phyloP scores from a whole-genome alignment of 2,797 vertebrate species.

The Pseudochirops corinnae region DNA sequence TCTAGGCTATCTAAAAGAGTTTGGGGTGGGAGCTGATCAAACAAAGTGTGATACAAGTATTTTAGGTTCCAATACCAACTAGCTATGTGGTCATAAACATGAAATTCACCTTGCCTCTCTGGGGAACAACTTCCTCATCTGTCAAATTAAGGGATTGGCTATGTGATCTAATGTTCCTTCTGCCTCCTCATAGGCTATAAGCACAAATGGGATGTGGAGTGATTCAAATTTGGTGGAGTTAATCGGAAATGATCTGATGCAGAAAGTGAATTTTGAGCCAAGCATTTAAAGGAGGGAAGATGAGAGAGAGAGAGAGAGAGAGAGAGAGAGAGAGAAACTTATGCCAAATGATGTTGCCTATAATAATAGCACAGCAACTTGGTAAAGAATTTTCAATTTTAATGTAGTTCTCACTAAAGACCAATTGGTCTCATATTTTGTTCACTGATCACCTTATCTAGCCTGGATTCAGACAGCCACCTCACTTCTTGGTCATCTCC shows the following conservation, averaged over 20 bases:
- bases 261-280: neutral
- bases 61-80: neutral
- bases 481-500: neutral
- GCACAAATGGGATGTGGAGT: neutral
- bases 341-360: slow-evolving; percentile 64
- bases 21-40: neutral
- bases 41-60: neutral
- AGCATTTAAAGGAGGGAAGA: neutral
- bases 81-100: neutral
- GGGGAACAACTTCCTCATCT: neutral
- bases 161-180: neutral
- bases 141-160: neutral
- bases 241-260: neutral
- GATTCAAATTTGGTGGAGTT: neutral
- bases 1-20: neutral
- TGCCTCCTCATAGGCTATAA: neutral
- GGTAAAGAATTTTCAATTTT: slow-evolving; percentile 13
- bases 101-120: neutral
- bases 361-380: slow-evolving; percentile 42
- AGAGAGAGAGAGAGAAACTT: neutral
- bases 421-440: neutral
- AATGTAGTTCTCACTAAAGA: neutral
- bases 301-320: neutral
- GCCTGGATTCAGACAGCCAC: neutral
- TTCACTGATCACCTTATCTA: neutral